Evolutionary conservation across 2,113 vertebrate species (phyloP), one percentile per base, ranked within the genome.

Genomic region (Myocastor coypus): DNA sequence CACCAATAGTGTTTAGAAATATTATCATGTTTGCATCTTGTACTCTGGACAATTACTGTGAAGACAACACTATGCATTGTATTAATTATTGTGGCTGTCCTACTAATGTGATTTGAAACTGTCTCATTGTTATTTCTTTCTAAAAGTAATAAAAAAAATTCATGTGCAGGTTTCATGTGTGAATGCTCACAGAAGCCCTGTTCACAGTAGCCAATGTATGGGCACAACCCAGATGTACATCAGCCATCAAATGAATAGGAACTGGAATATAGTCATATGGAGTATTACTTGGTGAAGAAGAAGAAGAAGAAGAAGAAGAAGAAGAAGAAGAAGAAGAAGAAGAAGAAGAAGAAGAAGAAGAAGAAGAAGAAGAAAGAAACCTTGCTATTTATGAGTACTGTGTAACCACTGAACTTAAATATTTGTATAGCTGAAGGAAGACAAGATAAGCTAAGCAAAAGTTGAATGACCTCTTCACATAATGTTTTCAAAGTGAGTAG

Each of bases 341-440:
- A n/a, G n/a, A n/a, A n/a, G n/a, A n/a, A n/a, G n/a, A n/a, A n/a
- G n/a, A n/a, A n/a, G n/a, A n/a, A n/a, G n/a, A n/a, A n/a, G n/a
- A n/a, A n/a, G n/a, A n/a, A n/a, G 64, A 73, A 68, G 89, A 78
- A 69, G 64, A 64, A 69, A 93, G 69, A 69, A 88, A 71, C 22
- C 16, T 77, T 22, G 10, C 66, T 61, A 50, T 57, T 12, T 61
- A 50, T 71, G n/a, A 1, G 59, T 30, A 2, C 34, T 22, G 73
- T 7, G 46, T 59, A 92, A 24, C 83, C 22, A 3, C n/a, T 75
- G 46, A 42, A 88, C 0, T 59, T 68, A 40, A 75, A 92, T 73
- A 75, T 75, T 77, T 40, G 7, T 34, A 78, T 78, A 34, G 30
- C 10, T 83, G 3, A 61, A 92, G 92, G 37, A 68, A 77, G 30